Conservation (phyloP, 1,140 invertebrate genomes). For the Heterodera carotae region DNA sequence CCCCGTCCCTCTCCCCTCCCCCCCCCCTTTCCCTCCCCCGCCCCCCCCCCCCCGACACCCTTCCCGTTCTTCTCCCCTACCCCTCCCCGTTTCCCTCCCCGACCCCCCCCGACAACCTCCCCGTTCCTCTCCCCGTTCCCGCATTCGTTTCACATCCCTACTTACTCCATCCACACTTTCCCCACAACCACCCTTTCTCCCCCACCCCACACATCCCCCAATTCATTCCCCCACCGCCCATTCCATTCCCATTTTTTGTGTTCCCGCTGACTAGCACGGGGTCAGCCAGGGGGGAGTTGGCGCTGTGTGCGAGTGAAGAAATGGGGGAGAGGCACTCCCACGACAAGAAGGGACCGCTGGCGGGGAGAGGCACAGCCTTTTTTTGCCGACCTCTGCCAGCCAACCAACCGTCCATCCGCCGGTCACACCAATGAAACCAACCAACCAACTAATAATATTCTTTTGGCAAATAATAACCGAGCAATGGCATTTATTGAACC, state of each 20-base stretch:
- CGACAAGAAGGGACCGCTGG: neutral
- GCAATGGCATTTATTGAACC: too few species aligned
- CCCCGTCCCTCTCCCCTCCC: neutral
- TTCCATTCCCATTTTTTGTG: constrained; percentile 7
- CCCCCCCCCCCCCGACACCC: too few species aligned
- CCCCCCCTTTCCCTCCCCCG: too few species aligned
- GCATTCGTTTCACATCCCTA: too few species aligned
- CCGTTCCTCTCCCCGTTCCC: too few species aligned
- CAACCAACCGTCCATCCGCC: neutral
- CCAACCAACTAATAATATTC: neutral
- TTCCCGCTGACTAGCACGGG: constrained; percentile 11
- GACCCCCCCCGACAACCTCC: too few species aligned
- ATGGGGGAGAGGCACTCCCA: neutral
- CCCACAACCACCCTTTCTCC: neutral
- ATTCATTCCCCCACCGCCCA: neutral
- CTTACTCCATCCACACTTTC: too few species aligned
- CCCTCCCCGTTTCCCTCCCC: too few species aligned
- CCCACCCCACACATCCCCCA: neutral
- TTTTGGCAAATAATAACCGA: neutral
- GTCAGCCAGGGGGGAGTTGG: neutral
- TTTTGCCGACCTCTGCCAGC: neutral
- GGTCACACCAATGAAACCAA: constrained; percentile 7
- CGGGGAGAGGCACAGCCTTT: constrained; percentile 8
- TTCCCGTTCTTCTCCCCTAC: neutral
- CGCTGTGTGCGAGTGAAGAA: neutral